Conservation (phyloP, 2,797 vertebrate genomes). For the Enteromius treurensis region DNA sequence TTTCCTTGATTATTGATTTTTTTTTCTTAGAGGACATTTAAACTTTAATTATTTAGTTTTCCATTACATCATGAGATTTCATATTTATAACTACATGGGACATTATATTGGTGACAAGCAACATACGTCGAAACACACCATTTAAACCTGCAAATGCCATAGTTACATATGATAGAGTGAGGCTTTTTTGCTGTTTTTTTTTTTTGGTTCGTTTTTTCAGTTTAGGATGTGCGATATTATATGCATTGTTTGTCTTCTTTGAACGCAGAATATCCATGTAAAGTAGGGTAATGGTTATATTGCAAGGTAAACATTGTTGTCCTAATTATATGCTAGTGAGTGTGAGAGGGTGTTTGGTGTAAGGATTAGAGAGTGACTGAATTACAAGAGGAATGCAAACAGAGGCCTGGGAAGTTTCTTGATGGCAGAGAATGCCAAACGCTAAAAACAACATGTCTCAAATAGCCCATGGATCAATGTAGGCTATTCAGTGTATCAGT, state of each 20-base stretch:
- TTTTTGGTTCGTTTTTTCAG: neutral
- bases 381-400: neutral
- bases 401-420: neutral
- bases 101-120: neutral
- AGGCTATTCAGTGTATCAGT: neutral
- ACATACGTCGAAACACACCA: neutral
- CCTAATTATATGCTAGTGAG: neutral
- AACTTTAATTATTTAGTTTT: neutral
- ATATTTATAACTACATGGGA: neutral
- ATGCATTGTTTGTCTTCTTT: neutral
- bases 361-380: neutral
- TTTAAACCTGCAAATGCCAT: neutral
- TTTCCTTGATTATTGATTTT: neutral
- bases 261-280: neutral
- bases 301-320: neutral
- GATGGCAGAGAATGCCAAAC: neutral
- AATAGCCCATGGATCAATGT: neutral
- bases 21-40: neutral
- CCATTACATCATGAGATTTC: neutral
- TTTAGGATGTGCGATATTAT: neutral
- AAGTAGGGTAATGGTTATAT: neutral
- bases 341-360: neutral
- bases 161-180: neutral
- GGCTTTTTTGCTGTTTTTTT: no score
- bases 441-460: neutral